Percentiles rank a stretch among this genome's conserved stretches.
phyloP scores from a whole-genome alignment of 1,140 invertebrate genomes.

The Pararge aegeria region DNA sequence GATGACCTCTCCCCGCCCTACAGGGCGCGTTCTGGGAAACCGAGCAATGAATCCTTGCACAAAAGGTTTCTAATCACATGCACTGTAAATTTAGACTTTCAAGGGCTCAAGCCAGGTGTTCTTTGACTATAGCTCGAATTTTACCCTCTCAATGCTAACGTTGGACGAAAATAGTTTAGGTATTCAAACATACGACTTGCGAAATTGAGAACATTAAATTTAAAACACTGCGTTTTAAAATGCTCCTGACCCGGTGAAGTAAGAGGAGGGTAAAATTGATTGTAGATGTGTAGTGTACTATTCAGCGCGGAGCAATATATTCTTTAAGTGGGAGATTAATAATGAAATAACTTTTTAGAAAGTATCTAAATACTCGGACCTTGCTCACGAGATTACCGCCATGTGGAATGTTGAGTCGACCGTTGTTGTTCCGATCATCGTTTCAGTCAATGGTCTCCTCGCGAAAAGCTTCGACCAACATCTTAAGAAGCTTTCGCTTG shows the following conservation, averaged over 20 bases:
- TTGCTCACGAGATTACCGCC: no score
- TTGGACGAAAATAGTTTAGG: constrained; percentile 14
- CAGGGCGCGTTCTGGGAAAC: constrained; percentile 36
- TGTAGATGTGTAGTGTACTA: no score
- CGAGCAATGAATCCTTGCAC: constrained; percentile 29
- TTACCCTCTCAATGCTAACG: constrained; percentile 8
- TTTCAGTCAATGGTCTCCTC: no score
- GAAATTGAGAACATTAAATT: background rate
- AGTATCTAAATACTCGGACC: no score
- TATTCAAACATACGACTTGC: background rate
- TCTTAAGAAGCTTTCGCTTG: no score
- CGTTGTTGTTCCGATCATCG: no score
- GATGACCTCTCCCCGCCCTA: constrained; percentile 57
- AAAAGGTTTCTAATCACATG: constrained; percentile 46
- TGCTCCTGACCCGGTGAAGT: background rate
- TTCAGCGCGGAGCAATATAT: no score
- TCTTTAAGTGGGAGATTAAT: no score
- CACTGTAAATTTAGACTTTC: constrained; percentile 27
- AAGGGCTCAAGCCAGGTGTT: constrained; percentile 35
- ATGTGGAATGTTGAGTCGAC: no score
- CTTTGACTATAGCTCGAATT: constrained; percentile 20
- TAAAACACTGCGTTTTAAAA: background rate
- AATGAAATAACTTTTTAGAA: no score
- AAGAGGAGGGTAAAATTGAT: no score
- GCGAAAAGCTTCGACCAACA: no score